These are phyloP conservation scores for Adelognathus sp. DNA, from an alignment of 2,888 invertebrate genomes.

Conservation along the genomic window DNA sequence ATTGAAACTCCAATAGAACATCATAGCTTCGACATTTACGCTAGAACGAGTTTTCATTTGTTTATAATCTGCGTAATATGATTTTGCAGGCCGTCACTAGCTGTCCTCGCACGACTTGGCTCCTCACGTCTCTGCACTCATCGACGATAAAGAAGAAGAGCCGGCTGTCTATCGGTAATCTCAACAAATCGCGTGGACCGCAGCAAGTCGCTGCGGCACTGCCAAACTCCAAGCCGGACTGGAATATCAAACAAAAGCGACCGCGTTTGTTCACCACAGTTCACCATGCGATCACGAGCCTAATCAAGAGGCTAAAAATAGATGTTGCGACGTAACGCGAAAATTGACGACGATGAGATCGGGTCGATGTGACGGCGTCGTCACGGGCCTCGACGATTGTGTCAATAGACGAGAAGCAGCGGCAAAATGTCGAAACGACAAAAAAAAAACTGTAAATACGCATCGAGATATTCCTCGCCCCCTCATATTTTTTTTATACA, in stretches of 20 bases:
- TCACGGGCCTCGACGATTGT: neutral
- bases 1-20: too few relatives aligned
- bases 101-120: slow-evolving; percentile 54
- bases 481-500: slow-evolving; percentile 21
- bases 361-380: neutral
- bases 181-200: slow-evolving; percentile 28
- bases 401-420: neutral
- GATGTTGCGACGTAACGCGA: slow-evolving; percentile 38
- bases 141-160: slow-evolving; percentile 55
- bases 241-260: slow-evolving; percentile 65
- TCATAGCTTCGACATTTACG: too few relatives aligned
- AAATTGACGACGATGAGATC: slow-evolving; percentile 9
- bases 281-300: slow-evolving; percentile 60
- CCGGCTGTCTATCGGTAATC: slow-evolving; percentile 6
- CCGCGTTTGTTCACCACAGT: slow-evolving; percentile 64
- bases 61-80: neutral
- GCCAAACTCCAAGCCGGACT: slow-evolving; percentile 70
- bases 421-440: neutral
- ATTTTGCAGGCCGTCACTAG: slow-evolving; percentile 45
- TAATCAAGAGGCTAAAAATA: slow-evolving; percentile 60
- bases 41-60: neutral
- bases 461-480: neutral
- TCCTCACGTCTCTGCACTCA: slow-evolving; percentile 47
- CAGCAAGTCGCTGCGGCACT: slow-evolving; percentile 52
- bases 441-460: slow-evolving; percentile 19